Base-by-base conservation (phyloP, 2,797 vertebrate genomes). In the Gambusia yucatana region DNA sequence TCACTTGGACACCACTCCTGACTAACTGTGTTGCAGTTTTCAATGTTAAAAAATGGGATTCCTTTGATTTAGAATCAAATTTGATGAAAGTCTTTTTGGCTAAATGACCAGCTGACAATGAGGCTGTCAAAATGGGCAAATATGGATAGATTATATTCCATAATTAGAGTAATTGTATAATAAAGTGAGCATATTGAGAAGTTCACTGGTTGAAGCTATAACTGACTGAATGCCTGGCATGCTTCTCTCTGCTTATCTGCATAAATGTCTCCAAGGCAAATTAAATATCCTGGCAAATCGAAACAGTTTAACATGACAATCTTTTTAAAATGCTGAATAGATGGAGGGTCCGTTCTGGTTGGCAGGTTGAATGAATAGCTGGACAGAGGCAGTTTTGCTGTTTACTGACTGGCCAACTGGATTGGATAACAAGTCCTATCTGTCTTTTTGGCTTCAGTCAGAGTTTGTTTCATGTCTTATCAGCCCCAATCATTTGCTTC, bases 391-490 rank as follows among this genome's bases (percentile, higher is more conserved):
- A 78, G 85, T 74, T 65, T 86, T 81, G 77, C 85, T 84, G 79
- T 80, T 78, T 25, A 55, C 72, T 77, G 72, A 39, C 73, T 87
- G 82, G 70, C 85, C 88, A 77, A 86, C 76, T 84, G 84, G 78
- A 84, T 87, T 86, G 81, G 82, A 88, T 82, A 63, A 76, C 76
- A 73, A 82, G 77, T 84, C 83, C 78, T 86, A 76, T 77, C 83
- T 82, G 77, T 77, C 83, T 90, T 84, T 87, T 88, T 91, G 89
- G 88, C 87, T 82, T 79, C 72, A 76, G 67, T 72, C 55, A 75
- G 82, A 82, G 84, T 69, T 82, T 84, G 78, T 92, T 94, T 94
- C 77, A 90, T 93, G 89, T 91, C 88, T 93, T 93, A 94, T 94
- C 93, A 94, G 92, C 79, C 28, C 28, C 75, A 80, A 89, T 84